Evolutionary conservation across 92 coral and sea anemone genomes (phyloP).

Genomic region (Epizoanthus illoricatus): DNA sequence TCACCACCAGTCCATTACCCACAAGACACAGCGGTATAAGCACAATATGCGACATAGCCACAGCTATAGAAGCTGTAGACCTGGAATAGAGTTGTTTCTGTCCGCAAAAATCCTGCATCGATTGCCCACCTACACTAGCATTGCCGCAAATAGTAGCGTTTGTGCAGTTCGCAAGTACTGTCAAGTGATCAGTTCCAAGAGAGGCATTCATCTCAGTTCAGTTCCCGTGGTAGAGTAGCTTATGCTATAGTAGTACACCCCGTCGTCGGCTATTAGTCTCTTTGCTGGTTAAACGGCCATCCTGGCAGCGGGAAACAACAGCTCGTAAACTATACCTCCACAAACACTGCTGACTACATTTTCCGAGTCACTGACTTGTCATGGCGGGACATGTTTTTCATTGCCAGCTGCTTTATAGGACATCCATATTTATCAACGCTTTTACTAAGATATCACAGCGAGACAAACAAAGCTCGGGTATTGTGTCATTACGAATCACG

Average conservation of each 20-base stretch:
- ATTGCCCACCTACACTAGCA: neutral
- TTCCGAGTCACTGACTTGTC: slow-evolving; percentile 2
- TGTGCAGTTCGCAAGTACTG: neutral
- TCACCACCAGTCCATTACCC: slow-evolving; percentile 83
- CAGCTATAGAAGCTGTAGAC: slow-evolving; percentile 51
- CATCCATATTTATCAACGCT: slow-evolving; percentile 22
- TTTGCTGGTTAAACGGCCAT: neutral
- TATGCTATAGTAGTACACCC: neutral
- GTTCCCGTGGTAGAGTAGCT: neutral
- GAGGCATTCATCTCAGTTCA: slow-evolving; percentile 12
- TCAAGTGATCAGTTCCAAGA: neutral
- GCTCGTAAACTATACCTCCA: neutral
- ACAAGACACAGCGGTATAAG: slow-evolving; percentile 68
- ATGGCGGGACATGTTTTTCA: slow-evolving; percentile 7
- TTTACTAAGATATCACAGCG: slow-evolving; percentile 13
- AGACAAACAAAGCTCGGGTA: neutral
- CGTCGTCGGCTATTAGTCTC: neutral
- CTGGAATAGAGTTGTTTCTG: slow-evolving; percentile 23
- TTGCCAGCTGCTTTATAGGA: slow-evolving; percentile 33
- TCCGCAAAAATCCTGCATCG: neutral
- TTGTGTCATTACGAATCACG: slow-evolving; percentile 25
- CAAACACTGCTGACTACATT: neutral
- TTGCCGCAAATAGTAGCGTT: too few relatives aligned
- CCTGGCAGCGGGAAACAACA: neutral
- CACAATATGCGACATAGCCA: slow-evolving; percentile 57